Percentiles rank a stretch among this genome's conserved stretches.
These are phyloP conservation scores for Philopedon plagiatum DNA, from an alignment of 2,888 invertebrate genomes.

Conservation along the genomic window DNA sequence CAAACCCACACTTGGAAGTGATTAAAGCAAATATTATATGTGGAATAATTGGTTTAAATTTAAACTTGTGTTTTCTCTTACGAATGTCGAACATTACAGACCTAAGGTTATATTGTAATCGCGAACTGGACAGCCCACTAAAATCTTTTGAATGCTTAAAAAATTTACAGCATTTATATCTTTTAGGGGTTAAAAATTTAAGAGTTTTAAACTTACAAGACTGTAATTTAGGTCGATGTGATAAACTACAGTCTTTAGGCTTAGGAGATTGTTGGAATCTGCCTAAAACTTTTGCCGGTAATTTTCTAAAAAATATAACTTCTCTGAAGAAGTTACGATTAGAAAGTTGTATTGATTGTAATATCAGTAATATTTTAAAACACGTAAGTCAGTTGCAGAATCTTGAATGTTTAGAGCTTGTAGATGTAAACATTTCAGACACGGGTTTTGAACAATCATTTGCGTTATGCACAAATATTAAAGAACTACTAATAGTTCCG, in stretches of 20 bases:
- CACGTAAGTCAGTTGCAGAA: conserved; percentile 3
- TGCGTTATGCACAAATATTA: conserved; percentile 11
- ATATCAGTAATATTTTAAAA: conserved; percentile 7
- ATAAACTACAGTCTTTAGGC: conserved; percentile 6
- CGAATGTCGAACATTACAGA: conserved; percentile 15
- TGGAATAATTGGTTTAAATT: conserved; percentile 20
- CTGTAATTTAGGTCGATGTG: background rate
- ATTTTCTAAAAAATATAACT: background rate
- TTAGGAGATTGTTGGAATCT: conserved; percentile 23
- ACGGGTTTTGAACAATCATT: conserved; percentile 3
- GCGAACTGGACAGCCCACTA: conserved; percentile 6
- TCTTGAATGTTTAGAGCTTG: conserved; percentile 15
- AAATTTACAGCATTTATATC: conserved; percentile 14
- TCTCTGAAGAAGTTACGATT: conserved; percentile 4
- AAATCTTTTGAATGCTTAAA: conserved; percentile 1
- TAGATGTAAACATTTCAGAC: conserved; percentile 19
- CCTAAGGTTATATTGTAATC: conserved; percentile 27
- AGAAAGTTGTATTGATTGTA: conserved; percentile 22
- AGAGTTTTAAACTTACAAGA: conserved; percentile 9
- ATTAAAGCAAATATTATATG: conserved; percentile 30
- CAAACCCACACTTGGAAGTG: conserved; percentile 24
- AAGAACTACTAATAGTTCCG: conserved; percentile 12
- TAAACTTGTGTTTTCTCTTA: conserved; percentile 30
- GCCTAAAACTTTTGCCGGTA: conserved; percentile 1
- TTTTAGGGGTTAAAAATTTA: conserved; percentile 25